Evolutionary conservation across 2,888 invertebrate species (phyloP).

Genomic region (Drosophila diplacantha): DNA sequence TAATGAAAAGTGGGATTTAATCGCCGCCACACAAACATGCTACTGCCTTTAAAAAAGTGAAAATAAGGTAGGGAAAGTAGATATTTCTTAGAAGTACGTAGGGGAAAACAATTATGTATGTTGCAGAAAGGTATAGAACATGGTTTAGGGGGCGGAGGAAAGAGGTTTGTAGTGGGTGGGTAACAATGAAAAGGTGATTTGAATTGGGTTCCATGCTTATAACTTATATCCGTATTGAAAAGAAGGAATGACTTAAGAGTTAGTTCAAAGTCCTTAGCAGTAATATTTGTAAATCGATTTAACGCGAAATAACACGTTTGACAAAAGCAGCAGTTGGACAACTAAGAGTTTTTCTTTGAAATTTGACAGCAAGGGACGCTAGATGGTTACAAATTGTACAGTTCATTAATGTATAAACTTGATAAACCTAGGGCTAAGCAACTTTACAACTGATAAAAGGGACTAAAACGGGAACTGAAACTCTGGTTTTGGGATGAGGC

Average conservation of each 20-base stretch:
- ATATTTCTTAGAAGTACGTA: slow-evolving; percentile 39
- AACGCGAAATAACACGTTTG: slow-evolving; percentile 49
- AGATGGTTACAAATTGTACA: slow-evolving; percentile 42
- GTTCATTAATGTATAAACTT: slow-evolving; percentile 22
- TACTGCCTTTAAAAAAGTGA: slow-evolving; percentile 55
- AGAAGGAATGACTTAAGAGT: slow-evolving; percentile 73
- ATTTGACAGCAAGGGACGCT: slow-evolving; percentile 42
- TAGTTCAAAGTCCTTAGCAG: slow-evolving; percentile 70
- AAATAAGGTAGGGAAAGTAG: slow-evolving; percentile 41
- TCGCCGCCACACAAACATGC: slow-evolving; percentile 47
- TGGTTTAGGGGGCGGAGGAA: slow-evolving; percentile 4
- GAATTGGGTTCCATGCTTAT: slow-evolving; percentile 42
- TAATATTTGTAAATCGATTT: slow-evolving; percentile 40
- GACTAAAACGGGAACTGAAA: slow-evolving; percentile 34
- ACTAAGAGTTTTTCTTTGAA: slow-evolving; percentile 34
- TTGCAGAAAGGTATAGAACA: slow-evolving; percentile 1
- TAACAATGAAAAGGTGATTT: slow-evolving; percentile 58
- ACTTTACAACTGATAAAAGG: slow-evolving; percentile 55
- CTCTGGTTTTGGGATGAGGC: slow-evolving; percentile 33
- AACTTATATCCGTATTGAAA: slow-evolving; percentile 64
- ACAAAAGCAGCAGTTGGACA: slow-evolving; percentile 18
- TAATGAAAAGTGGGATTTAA: slow-evolving; percentile 25
- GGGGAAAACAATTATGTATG: slow-evolving; percentile 41
- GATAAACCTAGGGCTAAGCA: slow-evolving; percentile 62
- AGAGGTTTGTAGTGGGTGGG: slow-evolving; percentile 26